Base-by-base conservation (phyloP, 2,797 vertebrate species). In the Lacerta viridis region DNA sequence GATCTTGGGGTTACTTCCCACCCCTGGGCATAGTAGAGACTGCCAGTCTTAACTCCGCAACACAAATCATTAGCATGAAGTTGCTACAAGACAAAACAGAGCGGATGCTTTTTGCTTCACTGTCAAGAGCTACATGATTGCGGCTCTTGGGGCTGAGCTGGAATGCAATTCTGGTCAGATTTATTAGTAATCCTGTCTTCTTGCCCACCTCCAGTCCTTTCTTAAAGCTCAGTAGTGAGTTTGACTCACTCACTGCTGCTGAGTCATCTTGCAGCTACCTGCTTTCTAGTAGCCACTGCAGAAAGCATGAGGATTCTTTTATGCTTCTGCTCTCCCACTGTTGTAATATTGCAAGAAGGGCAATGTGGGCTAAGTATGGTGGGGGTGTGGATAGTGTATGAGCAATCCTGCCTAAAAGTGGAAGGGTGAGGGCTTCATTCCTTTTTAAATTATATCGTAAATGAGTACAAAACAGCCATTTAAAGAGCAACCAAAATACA, bases 161-260 rank as follows among this genome's bases (percentile, higher is more conserved):
- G 17, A 25, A 36, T 41, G 43, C 18, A 46, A 43, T 74, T 39
- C 17, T 74, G 77, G 77, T 80, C 76, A 80, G 17, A 33, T 85
- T n/a, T 39, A 80, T 80, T 80, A 74, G 77, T 64, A 89, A 75
- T 80, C 76, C 59, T 50, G 55, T 15, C 74, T 61, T 10, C 76
- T 41, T 18, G 23, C 82, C 83, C 39, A 27, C 68, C 39, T 80
- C 23, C 6, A 27, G 5, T 75, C 9, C 68, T 80, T 75, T 72
- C n/a, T 85, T 15, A n/a, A n/a, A 80, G 25, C 78, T 64, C 15
- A 64, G 15, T 72, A 64, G 61, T 80, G 25, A 74, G 17, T 74
- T 85, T 89, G 69, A 74, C 50, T 85, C 59, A 66, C 50, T 85
- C 85, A 23, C 68, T 18, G n/a, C 68, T 18, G 39, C 68, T 85